These are phyloP conservation scores for Hippoglossus hippoglossus DNA, from an alignment of 2,797 vertebrate genomes.

Conservation along the genomic window DNA sequence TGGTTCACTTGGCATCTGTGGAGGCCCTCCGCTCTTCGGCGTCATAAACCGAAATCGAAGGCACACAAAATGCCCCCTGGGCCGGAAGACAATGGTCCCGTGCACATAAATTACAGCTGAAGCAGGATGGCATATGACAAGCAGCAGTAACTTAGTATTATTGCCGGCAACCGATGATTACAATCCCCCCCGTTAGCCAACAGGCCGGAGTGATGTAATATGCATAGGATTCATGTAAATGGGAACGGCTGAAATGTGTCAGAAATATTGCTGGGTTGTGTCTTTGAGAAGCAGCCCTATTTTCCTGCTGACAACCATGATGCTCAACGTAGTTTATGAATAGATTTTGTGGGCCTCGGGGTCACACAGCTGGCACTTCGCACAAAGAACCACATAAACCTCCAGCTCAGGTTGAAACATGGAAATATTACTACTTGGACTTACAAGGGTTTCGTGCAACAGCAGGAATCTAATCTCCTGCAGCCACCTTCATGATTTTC, in stretches of 20 bases:
- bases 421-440: conserved; percentile 70
- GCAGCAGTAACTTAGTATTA: conserved; percentile 80
- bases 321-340: conserved; percentile 73
- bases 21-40: conserved; percentile 47
- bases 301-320: conserved; percentile 66
- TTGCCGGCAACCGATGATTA: conserved; percentile 75
- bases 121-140: conserved; percentile 77
- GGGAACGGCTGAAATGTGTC: conserved; percentile 69
- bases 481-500: conserved; percentile 66
- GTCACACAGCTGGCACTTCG: conserved; percentile 74
- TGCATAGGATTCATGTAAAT: conserved; percentile 81
- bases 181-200: conserved; percentile 70
- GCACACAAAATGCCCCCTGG: conserved; percentile 68
- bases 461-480: conserved; percentile 71
- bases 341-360: conserved; percentile 64
- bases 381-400: conserved; percentile 77
- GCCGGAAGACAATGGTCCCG: conserved; percentile 68
- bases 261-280: conserved; percentile 70
- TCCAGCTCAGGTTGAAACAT: conserved; percentile 69
- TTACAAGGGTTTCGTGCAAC: conserved; percentile 63
- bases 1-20: conserved; percentile 49
- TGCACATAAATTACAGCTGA: conserved; percentile 74
- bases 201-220: conserved; percentile 76
- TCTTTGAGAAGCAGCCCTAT: conserved; percentile 70
- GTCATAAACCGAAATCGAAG: conserved; percentile 68